Base-by-base conservation (phyloP, 2,888 invertebrate genomes). In the Spisula solida region DNA sequence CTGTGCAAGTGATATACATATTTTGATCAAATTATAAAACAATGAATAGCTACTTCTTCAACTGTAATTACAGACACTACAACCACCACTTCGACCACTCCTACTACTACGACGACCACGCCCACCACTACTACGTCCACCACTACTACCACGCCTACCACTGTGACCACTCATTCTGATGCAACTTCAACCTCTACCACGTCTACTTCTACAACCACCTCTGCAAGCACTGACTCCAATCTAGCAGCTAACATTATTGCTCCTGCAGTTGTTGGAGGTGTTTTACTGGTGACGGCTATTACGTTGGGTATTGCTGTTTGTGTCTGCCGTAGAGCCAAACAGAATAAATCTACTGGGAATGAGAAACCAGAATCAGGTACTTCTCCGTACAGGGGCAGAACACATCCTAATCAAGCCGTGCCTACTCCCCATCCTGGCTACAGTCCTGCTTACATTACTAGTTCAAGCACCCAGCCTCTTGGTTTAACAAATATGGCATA, bases 11-110 rank as follows among this genome's bases (percentile, higher is more conserved):
- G 60, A 25, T 60, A n/a, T 60, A n/a, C 14, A 60, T 60, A 20
- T 60, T n/a, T 66, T 66, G 25, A 25, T 66, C 6, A n/a, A 66
- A 66, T 66, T 25, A 66, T 66, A 25, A 51, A 51, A 12, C 51
- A 51, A 51, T 51, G 51, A 51, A 66, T 66, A 66, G 60, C 25
- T 66, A n/a, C 20, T 25, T 66, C 25, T 66, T 66, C n/a, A 66
- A 66, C 60, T 66, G n/a, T 66, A 66, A 66, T 66, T 66, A 66
- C 60, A 66, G 60, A 66, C 60, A 66, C 10, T 66, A 66, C 60
- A 8, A 25, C 60, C 4, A 60, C n/a, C 25, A n/a, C 60, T 6
- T 5, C 60, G 1, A 20, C 60, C 2, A 18, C 60, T 1, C 8
- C 20, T 60, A n/a, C 60, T 25, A 25, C 60, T 25, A 66, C 60